phyloP scores from a whole-genome alignment of 2,797 vertebrate genomes.

The Sitta carolinensis region DNA sequence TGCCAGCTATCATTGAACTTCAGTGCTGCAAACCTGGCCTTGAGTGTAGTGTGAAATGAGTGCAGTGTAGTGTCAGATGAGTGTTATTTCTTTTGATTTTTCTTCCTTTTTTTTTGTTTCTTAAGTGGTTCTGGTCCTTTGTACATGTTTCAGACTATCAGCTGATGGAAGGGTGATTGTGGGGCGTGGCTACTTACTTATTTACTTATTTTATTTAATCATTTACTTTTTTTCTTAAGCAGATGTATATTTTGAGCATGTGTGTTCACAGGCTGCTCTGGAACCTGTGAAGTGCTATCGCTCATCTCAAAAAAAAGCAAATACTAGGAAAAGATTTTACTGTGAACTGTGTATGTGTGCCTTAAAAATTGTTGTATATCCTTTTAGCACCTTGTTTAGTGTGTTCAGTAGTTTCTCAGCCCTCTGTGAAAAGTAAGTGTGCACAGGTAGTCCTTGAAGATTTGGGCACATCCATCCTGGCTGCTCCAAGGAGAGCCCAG shows the following conservation, averaged over 20 bases:
- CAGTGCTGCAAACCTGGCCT: background rate
- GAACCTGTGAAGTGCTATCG: background rate
- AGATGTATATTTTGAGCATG: background rate
- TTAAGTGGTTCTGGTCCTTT: background rate
- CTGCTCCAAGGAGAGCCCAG: background rate
- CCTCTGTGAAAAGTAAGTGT: rapidly evolving
- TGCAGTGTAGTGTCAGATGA: background rate
- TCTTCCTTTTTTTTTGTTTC: rapidly evolving
- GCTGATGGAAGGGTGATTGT: background rate
- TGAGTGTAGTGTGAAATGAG: background rate
- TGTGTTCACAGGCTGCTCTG: background rate
- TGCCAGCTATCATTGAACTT: background rate
- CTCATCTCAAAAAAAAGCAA: background rate
- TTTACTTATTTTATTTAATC: background rate
- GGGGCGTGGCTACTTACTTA: background rate
- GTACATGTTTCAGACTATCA: background rate
- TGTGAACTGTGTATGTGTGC: rapidly evolving
- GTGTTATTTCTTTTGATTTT: background rate
- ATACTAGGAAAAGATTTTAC: background rate
- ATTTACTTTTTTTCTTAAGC: background rate
- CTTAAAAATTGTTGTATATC: rapidly evolving
- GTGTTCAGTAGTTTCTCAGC: background rate
- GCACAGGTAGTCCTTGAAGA: background rate
- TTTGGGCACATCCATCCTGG: background rate
- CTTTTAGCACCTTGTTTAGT: background rate